Base-by-base conservation (phyloP, 30 jellyfish, hydroid and myxozoan species). In the Chrysaora quinquecirrha region DNA sequence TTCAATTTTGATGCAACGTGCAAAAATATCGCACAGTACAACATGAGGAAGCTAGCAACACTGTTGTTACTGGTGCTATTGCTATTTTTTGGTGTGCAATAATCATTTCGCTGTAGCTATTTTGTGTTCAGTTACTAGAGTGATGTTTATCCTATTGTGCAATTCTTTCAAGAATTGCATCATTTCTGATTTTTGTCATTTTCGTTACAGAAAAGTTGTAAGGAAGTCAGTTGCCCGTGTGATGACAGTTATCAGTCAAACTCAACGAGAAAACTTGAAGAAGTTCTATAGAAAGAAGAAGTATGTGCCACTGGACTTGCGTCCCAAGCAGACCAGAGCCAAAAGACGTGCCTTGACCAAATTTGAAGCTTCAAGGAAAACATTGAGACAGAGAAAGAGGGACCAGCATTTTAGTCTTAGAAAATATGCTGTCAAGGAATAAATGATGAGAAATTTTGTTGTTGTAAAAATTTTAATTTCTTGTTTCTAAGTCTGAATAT, bases 321-420 rank as follows among this genome's bases (percentile, higher is more conserved):
- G 98, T 50, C 76, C 95, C 21, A 92, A 92, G 93, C 83, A 79
- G 89, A 92, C 98, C 56, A 70, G 98, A n/a, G 97, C 98, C 52
- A 86, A 78, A 85, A 88, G 98, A 73, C 97, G 98, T 52, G 93
- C 91, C 30, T 85, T 92, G 62, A 92, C 97, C 60, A 86, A 87
- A 71, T 85, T 86, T 47, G 97, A 92, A 86, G 95, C 95, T 49
- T 72, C 94, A 1, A 64, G 82, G 21, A 78, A 80, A 71, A 92
- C 98, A 68, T 82, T 92, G 48, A 76, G 97, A 52, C 98, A 92
- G 77, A 33, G 60, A 31, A 92, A 92, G 80, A 92, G 84, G 75
- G 93, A 85, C 78, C 84, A 76, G 24, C 96, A 86, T 64, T 92
- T 86, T 67, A 63, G 96, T 43, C 70, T 79, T 20, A 76, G 98